phyloP scores from a whole-genome alignment of 2,888 invertebrate genomes.

The Catotricha subobsoleta region DNA sequence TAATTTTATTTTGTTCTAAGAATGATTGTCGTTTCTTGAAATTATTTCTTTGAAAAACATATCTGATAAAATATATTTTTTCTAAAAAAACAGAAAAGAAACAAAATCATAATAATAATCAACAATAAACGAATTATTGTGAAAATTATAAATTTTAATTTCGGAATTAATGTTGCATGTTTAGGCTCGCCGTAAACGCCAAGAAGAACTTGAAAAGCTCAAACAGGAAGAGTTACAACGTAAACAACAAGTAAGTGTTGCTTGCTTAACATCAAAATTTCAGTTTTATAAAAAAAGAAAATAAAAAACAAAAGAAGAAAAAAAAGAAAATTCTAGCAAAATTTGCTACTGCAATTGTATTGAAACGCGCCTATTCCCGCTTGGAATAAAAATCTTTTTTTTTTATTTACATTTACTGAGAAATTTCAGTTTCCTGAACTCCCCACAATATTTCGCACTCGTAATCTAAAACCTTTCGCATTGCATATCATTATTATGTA shows the following conservation, averaged over 20 bases:
- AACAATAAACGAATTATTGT: conserved; percentile 5
- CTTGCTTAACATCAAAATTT: not conserved
- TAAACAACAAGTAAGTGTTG: conserved; percentile 55
- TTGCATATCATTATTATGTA: not conserved
- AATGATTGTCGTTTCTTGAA: no score
- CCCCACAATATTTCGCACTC: not conserved
- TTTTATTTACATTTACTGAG: conserved; percentile 27
- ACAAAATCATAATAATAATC: conserved; percentile 2
- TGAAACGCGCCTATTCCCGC: no score
- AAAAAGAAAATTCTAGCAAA: no score
- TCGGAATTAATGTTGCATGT: conserved; percentile 21
- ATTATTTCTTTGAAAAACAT: no score
- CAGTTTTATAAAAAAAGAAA: not conserved
- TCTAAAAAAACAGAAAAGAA: not conserved
- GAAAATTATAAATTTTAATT: not conserved
- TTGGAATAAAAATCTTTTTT: no score
- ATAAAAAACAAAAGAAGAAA: no score
- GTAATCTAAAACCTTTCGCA: not conserved
- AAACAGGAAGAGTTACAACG: conserved; percentile 69
- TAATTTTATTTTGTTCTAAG: no score
- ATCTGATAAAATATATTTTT: not conserved
- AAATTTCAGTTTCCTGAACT: conserved; percentile 21
- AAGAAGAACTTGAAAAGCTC: conserved; percentile 70
- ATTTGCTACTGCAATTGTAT: no score
- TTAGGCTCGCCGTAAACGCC: conserved; percentile 69